Percentiles rank a stretch among this genome's conserved stretches.
Conservation (phyloP, 2,888 invertebrate species). For the Melieria crassipennis region DNA sequence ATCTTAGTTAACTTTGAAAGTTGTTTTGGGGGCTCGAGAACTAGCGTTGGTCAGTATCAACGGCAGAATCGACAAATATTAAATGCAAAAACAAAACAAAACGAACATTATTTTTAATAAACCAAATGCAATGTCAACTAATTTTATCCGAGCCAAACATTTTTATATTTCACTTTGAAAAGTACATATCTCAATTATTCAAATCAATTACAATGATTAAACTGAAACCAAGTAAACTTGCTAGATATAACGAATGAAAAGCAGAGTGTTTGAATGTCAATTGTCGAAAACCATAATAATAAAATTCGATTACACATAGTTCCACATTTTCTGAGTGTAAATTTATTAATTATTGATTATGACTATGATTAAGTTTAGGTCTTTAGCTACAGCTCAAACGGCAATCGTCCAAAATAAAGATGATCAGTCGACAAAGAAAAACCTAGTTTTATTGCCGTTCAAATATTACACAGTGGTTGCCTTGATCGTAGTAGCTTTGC, state of each 20-base stretch:
- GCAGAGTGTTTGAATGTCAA: not conserved
- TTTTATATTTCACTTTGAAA: not conserved
- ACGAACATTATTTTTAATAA: too few species aligned
- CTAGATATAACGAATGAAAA: not conserved
- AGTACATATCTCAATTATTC: too few species aligned
- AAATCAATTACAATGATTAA: not conserved
- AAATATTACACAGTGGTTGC: slow-evolving; percentile 93
- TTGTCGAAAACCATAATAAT: too few species aligned
- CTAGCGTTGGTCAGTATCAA: too few species aligned
- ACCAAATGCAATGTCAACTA: slow-evolving; percentile 6
- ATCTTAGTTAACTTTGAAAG: too few species aligned
- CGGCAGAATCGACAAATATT: too few species aligned
- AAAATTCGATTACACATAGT: slow-evolving; percentile 6
- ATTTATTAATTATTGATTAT: not conserved
- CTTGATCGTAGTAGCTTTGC: slow-evolving; percentile 90
- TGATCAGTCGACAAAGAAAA: not conserved
- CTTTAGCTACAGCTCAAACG: too few species aligned
- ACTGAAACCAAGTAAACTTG: not conserved
- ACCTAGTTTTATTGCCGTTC: slow-evolving; percentile 66
- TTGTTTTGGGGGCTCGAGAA: too few species aligned
- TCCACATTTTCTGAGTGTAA: slow-evolving; percentile 22
- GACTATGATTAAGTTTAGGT: too few species aligned
- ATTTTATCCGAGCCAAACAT: slow-evolving; percentile 33
- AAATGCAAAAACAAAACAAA: too few species aligned
- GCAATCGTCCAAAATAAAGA: not conserved